Percentiles rank a stretch among this genome's conserved stretches.
Evolutionary conservation across 2,797 vertebrate species (phyloP).

Genomic region (Aselliscus stoliczkanus): DNA sequence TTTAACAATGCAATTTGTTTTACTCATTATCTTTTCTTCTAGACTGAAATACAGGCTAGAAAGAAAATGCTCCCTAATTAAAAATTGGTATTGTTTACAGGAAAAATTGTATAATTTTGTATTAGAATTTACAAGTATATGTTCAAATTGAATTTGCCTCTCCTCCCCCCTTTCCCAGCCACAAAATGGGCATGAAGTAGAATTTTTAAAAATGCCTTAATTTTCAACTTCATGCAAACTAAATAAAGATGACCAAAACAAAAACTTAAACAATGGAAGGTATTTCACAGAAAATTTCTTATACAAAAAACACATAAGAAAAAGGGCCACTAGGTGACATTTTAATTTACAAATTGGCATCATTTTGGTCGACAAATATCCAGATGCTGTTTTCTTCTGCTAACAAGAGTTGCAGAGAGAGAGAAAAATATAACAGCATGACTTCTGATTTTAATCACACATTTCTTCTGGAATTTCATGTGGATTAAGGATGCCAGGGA

Average conservation of each 20-base stretch:
- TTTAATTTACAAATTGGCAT: constrained; percentile 98
- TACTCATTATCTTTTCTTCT: constrained; percentile 85
- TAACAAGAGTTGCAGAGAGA: constrained; percentile 83
- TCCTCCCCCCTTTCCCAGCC: constrained; percentile 86
- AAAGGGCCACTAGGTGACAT: constrained; percentile 96
- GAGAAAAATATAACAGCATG: constrained; percentile 74
- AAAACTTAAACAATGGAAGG: constrained; percentile 90
- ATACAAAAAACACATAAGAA: constrained; percentile 98
- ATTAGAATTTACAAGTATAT: constrained; percentile 84
- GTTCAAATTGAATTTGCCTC: constrained; percentile 80
- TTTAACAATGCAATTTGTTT: constrained; percentile 83
- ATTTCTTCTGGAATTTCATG: constrained; percentile 99
- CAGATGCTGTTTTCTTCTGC: constrained; percentile 88
- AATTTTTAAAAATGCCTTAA: constrained; percentile 86
- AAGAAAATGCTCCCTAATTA: constrained; percentile 83
- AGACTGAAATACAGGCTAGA: constrained; percentile 84
- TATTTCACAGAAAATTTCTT: constrained; percentile 91
- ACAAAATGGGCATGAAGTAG: constrained; percentile 86
- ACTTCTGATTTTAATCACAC: constrained; percentile 92
- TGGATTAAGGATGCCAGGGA: constrained; percentile 98
- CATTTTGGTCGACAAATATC: constrained; percentile 96
- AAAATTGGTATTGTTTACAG: constrained; percentile 81
- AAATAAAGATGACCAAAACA: constrained; percentile 88
- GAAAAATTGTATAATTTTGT: constrained; percentile 84
- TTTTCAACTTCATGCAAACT: constrained; percentile 92